Percentiles rank a stretch among this genome's conserved stretches.
Evolutionary conservation across 2,797 vertebrate species (phyloP).

Genomic region (Toxotes lorentzi): DNA sequence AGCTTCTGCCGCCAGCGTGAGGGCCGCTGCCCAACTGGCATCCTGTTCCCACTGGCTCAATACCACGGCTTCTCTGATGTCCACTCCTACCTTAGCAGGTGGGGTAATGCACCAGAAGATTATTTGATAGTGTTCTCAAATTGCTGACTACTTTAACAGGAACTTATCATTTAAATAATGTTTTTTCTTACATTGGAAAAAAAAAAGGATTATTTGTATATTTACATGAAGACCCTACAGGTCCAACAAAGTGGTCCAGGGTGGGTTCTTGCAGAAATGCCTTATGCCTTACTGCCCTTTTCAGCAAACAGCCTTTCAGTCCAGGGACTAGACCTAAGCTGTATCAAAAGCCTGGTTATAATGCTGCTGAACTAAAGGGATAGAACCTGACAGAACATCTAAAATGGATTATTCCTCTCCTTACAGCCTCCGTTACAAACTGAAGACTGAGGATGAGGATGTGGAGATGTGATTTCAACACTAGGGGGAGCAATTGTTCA

Average conservation of each 20-base stretch:
- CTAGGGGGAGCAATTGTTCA: constrained; percentile 27
- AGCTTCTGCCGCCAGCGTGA: constrained; percentile 87
- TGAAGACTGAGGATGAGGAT: constrained; percentile 65
- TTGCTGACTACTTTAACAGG: background rate
- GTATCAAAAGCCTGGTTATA: background rate
- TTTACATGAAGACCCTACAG: background rate
- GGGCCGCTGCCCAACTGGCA: constrained; percentile 85
- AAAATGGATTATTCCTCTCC: background rate
- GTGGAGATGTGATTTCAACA: constrained; percentile 58
- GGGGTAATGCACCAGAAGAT: background rate
- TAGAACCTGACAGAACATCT: background rate
- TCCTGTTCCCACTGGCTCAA: constrained; percentile 85
- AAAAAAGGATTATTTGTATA: background rate
- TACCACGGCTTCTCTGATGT: constrained; percentile 86
- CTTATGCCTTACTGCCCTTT: background rate
- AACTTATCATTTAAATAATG: background rate
- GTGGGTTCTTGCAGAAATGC: background rate
- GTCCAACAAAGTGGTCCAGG: background rate
- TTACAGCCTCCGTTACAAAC: constrained; percentile 77
- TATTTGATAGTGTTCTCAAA: background rate
- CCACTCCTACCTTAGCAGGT: constrained; percentile 86
- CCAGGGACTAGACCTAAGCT: background rate
- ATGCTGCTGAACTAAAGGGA: background rate
- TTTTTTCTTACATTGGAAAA: background rate
- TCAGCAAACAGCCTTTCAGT: background rate